A percentile compares a stretch with the other conserved stretches of the same genome.
These are phyloP conservation scores for Chaetorhynchus papuensis DNA, from an alignment of 2,113 vertebrate species.

Conservation along the genomic window DNA sequence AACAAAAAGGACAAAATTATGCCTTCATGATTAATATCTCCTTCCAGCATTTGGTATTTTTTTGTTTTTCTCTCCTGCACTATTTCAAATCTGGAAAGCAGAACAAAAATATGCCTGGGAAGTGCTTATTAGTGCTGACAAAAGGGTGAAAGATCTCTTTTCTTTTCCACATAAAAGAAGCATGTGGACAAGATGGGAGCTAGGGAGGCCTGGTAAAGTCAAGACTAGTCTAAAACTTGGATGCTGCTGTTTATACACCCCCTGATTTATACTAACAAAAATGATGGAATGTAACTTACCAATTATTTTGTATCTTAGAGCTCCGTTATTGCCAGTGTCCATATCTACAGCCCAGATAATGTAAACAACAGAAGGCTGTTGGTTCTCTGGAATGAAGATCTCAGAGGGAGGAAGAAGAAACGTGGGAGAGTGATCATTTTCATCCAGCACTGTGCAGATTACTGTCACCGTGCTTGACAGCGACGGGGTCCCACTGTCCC, in stretches of 20 bases:
- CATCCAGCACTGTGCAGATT: conserved; percentile 82
- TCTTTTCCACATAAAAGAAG: not conserved
- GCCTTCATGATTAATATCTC: not conserved
- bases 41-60: not conserved
- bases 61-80: not conserved
- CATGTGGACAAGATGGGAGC: not conserved
- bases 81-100: not conserved
- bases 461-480: conserved; percentile 77
- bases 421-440: conserved; percentile 84
- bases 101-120: not conserved
- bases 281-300: conserved; percentile 66
- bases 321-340: conserved; percentile 81
- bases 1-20: not conserved
- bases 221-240: not conserved
- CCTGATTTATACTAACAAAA: not conserved
- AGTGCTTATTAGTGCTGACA: not conserved
- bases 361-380: conserved; percentile 74
- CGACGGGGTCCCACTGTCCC: conserved; percentile 71
- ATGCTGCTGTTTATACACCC: not conserved
- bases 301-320: conserved; percentile 77
- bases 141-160: not conserved
- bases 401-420: conserved; percentile 73
- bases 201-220: not conserved
- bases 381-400: conserved; percentile 85
- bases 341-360: conserved; percentile 75